These are phyloP conservation scores for Diabrotica balteata DNA, from an alignment of 2,888 invertebrate genomes.

Conservation along the genomic window DNA sequence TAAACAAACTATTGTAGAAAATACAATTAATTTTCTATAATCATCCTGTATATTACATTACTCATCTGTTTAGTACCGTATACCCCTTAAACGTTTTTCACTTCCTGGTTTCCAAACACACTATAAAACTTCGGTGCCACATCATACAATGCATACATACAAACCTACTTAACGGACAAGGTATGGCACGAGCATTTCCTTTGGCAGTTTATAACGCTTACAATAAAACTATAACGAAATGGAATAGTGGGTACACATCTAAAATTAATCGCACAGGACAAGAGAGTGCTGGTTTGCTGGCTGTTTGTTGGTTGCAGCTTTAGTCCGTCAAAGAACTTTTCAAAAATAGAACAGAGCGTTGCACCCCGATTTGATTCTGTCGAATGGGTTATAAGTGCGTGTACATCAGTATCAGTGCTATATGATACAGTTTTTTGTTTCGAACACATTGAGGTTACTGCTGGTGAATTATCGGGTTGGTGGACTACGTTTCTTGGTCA, in stretches of 20 bases:
- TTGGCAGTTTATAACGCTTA: constrained; percentile 1
- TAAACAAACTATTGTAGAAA: too few relatives aligned
- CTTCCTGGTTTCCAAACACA: constrained; percentile 12
- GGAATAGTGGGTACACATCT: constrained; percentile 20
- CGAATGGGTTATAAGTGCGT: constrained; percentile 1
- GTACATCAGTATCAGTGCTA: too few relatives aligned
- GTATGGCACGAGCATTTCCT: constrained; percentile 12
- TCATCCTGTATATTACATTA: too few relatives aligned
- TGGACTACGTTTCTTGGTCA: too few relatives aligned
- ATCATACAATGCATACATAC: constrained; percentile 1
- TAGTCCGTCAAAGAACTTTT: constrained; percentile 25
- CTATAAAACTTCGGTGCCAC: not conserved
- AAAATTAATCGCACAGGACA: constrained; percentile 29
- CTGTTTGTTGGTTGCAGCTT: constrained; percentile 7
- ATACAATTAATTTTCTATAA: too few relatives aligned
- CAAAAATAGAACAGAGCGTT: constrained; percentile 31
- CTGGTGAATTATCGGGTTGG: too few relatives aligned
- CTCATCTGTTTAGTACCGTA: not conserved
- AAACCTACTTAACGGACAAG: constrained; percentile 5
- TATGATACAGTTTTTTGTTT: too few relatives aligned
- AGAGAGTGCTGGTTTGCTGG: not conserved
- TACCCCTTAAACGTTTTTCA: constrained; percentile 1
- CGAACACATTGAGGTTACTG: too few relatives aligned
- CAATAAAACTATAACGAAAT: constrained; percentile 15
- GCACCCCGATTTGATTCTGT: constrained; percentile 20